Evolutionary conservation across 2,888 invertebrate genomes (phyloP), one percentile per base, ranked within the genome.

Genomic region (Synergus japonicus): DNA sequence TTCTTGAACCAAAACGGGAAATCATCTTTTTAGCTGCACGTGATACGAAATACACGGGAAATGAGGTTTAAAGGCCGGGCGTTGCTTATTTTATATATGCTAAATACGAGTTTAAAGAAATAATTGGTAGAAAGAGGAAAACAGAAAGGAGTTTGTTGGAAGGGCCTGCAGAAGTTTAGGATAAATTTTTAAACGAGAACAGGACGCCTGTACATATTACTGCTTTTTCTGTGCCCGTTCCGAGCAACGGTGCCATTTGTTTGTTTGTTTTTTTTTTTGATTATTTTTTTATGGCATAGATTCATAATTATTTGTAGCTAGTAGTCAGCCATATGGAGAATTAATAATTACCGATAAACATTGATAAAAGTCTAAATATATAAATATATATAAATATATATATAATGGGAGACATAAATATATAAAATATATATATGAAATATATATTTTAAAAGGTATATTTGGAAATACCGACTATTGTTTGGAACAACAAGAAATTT

Each of bases 281-380:
- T 67, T 69, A 69, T 69, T 69, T 69, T 69, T 69, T 69, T 69
- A 69, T 49, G 49, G 29, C 4, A 69, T 69, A 49, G 49, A 69
- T 46, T 9, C 78, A 77, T 54, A 69, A 69, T 69, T 69, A 54
- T 69, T 69, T 69, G 69, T 87, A 89, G 87, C 87, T 87, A 87
- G 86, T 91, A 91, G 89, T 90, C 89, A 89, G 89, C 89, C 89
- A 90, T 90, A 87, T 86, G 87, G 89, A 85, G 88, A 87, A 88
- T 86, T 89, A 89, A 88, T 89, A 90, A 89, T 88, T 88, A 89
- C 86, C 83, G 83, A 87, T 90, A 89, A 87, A 89, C 85, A 87
- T 86, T 87, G 78, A 88, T 89, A 86, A 88, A 88, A 86, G 81
- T 84, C 81, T 83, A 85, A 83, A 85, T 83, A 82, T 82, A 82